A percentile compares a stretch with the other conserved stretches of the same genome.
These are phyloP conservation scores for Ctenoplectra terminalis DNA, from an alignment of 1,140 invertebrate species.

Conservation along the genomic window DNA sequence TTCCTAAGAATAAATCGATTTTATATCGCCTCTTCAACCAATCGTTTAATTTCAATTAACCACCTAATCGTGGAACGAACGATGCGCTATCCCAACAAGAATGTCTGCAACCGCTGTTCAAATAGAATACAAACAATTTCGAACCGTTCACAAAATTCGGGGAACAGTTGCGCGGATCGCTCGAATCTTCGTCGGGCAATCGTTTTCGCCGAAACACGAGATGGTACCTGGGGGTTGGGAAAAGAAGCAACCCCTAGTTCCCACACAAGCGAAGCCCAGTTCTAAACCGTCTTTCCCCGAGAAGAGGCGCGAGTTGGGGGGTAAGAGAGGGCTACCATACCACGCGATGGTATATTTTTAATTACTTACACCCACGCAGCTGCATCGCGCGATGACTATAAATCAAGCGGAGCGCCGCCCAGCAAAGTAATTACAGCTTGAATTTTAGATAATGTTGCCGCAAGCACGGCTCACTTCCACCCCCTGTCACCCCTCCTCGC, in stretches of 20 bases:
- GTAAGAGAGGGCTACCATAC: constrained; percentile 66
- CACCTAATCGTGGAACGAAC: no score
- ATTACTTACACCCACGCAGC: constrained; percentile 84
- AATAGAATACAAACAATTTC: background rate
- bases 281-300: constrained; percentile 62
- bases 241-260: constrained; percentile 64
- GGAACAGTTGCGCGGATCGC: constrained; percentile 2
- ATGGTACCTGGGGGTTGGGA: constrained; percentile 54
- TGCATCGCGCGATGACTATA: constrained; percentile 84
- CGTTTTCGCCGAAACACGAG: constrained; percentile 49
- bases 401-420: constrained; percentile 82
- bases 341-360: constrained; percentile 84
- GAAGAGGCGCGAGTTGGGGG: constrained; percentile 43
- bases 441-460: constrained; percentile 84
- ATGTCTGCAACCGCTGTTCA: background rate
- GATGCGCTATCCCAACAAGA: no score
- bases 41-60: no score
- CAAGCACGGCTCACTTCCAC: constrained; percentile 78
- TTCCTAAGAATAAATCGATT: no score
- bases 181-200: constrained; percentile 41
- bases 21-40: no score
- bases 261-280: constrained; percentile 59
- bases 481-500: constrained; percentile 52
- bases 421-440: constrained; percentile 84
- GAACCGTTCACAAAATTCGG: background rate